phyloP scores from a whole-genome alignment of 2,888 invertebrate genomes.

The Brachynemurus nebulosus region DNA sequence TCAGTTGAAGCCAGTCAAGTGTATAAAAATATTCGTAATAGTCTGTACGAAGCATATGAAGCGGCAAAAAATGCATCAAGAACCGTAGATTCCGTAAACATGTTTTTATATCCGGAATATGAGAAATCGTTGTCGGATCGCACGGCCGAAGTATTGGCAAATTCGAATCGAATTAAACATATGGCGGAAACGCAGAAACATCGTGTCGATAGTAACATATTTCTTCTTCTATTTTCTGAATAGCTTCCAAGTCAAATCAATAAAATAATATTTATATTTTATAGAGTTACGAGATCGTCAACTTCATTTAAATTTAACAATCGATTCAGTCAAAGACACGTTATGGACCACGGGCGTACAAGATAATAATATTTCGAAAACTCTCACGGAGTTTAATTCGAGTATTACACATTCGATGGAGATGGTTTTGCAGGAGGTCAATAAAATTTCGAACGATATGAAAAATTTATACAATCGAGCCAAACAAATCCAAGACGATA shows the following conservation, averaged over 20 bases:
- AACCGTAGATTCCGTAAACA: constrained; percentile 1
- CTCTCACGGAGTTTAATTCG: constrained; percentile 23
- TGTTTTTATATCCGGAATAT: constrained; percentile 26
- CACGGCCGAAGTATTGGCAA: constrained; percentile 36
- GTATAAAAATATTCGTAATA: constrained; percentile 59
- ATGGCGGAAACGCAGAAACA: constrained; percentile 38
- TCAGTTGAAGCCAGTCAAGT: constrained; percentile 48
- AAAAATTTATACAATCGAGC: constrained; percentile 13
- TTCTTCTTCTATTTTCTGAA: too few species aligned
- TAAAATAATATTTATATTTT: background rate
- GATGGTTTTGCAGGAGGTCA: constrained; percentile 24
- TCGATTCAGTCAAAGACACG: constrained; percentile 14
- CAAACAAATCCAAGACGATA: constrained; percentile 8
- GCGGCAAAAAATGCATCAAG: constrained; percentile 44
- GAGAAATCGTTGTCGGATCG: constrained; percentile 37
- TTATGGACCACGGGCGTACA: constrained; percentile 28
- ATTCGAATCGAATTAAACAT: constrained; percentile 39
- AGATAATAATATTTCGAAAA: constrained; percentile 29
- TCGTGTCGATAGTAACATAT: constrained; percentile 32
- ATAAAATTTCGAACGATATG: constrained; percentile 27
- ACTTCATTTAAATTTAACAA: constrained; percentile 1
- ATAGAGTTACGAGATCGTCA: background rate
- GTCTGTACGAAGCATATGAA: constrained; percentile 49
- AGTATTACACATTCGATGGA: constrained; percentile 23
- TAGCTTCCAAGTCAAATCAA: too few species aligned